Percentiles rank a stretch among this genome's conserved stretches.
Conservation (phyloP, 2,797 vertebrate genomes). For the Alfaro cultratus region DNA sequence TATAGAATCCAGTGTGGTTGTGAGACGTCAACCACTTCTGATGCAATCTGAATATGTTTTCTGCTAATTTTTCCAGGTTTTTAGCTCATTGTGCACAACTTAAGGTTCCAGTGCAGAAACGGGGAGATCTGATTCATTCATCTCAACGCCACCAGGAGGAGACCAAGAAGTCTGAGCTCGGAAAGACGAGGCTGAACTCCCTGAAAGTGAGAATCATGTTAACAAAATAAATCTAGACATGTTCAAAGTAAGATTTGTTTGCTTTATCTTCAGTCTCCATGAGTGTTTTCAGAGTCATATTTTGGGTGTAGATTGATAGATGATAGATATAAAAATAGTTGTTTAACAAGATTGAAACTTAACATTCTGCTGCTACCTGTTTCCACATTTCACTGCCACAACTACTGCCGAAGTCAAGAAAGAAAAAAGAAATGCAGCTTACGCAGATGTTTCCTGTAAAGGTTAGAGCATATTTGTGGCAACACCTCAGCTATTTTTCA, state of each 20-base stretch:
- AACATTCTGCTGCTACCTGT: neutral
- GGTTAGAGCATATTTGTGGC: neutral
- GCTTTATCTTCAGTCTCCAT: neutral
- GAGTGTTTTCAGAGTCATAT: neutral
- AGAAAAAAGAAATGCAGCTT: neutral
- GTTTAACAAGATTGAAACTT: neutral
- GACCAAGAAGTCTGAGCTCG: slow-evolving; percentile 55
- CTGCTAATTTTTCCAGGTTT: slow-evolving; percentile 63
- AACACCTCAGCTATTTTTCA: neutral
- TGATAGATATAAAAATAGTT: neutral
- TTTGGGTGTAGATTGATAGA: neutral
- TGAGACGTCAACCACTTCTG: neutral
- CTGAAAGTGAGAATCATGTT: slow-evolving; percentile 65
- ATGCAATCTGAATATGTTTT: neutral
- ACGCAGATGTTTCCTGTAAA: neutral
- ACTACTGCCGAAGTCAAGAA: neutral
- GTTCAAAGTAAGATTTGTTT: neutral
- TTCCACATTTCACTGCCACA: neutral
- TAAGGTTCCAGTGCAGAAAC: slow-evolving; percentile 69
- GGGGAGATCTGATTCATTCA: slow-evolving; percentile 25
- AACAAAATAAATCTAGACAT: neutral
- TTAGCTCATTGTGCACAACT: slow-evolving; percentile 73
- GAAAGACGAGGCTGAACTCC: slow-evolving; percentile 51
- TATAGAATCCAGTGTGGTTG: neutral
- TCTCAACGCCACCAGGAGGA: slow-evolving; percentile 63